phyloP scores from a whole-genome alignment of 2,113 vertebrate genomes.

The Psittacara wagleri region DNA sequence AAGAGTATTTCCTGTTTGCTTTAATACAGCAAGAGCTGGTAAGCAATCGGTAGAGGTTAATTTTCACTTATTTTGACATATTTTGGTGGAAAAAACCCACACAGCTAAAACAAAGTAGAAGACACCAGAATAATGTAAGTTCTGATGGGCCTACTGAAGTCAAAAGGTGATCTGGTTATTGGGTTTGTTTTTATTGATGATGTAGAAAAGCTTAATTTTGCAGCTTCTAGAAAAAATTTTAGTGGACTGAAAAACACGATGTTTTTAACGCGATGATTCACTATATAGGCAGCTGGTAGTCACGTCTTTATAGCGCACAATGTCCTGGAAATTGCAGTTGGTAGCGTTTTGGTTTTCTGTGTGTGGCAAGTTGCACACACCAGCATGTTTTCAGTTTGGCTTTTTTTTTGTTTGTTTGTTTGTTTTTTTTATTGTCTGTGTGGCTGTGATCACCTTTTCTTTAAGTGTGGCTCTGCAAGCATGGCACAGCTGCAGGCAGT shows the following conservation, averaged over 20 bases:
- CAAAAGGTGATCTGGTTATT: not conserved
- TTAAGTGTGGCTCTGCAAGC: not conserved
- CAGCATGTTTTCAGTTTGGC: not conserved
- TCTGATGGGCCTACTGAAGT: not conserved
- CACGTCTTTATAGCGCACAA: constrained; percentile 11
- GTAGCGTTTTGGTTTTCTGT: not conserved
- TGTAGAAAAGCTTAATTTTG: constrained; percentile 15
- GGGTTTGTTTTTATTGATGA: not conserved
- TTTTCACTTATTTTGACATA: not conserved
- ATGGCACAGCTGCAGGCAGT: not conserved
- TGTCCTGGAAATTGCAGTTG: constrained; percentile 53
- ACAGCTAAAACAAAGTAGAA: not conserved
- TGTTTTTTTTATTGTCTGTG: not conserved
- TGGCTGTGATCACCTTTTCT: not conserved
- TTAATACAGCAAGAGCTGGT: not conserved
- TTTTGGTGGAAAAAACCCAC: not conserved
- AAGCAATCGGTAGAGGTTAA: not conserved
- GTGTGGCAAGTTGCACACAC: not conserved
- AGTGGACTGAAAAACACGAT: not conserved
- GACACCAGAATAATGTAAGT: not conserved
- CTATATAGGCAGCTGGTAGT: constrained; percentile 49
- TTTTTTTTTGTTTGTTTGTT: too few species aligned
- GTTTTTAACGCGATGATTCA: constrained; percentile 49
- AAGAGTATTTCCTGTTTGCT: not conserved
- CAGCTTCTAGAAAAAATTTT: not conserved